Conservation (phyloP, 37 sponge, comb jelly and placozoan genomes). For the Diacarnus erythraeanus region DNA sequence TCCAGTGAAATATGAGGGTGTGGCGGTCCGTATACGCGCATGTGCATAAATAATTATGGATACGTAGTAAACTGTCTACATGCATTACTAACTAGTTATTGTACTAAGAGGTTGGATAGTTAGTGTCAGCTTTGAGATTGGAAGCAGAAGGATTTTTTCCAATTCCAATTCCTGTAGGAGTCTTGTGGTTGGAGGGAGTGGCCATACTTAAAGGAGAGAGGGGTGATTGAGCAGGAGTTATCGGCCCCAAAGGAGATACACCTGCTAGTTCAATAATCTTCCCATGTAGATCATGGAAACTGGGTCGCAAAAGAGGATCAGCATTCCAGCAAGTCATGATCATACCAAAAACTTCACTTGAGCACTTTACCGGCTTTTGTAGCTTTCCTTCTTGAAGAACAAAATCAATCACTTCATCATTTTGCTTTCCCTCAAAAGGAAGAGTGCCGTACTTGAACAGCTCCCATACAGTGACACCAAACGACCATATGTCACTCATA, state of each 20-base stretch:
- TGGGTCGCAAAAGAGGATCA: slow-evolving; percentile 22
- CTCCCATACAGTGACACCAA: slow-evolving; percentile 72
- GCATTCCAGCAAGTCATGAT: slow-evolving; percentile 53
- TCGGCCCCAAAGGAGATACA: neutral
- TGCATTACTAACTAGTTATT: too few relatives aligned
- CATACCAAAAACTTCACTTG: slow-evolving; percentile 17
- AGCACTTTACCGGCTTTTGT: slow-evolving; percentile 42
- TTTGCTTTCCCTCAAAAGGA: slow-evolving; percentile 48
- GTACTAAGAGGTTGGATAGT: too few relatives aligned
- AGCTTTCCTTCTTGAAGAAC: slow-evolving; percentile 1
- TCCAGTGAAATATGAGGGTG: too few relatives aligned
- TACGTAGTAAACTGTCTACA: too few relatives aligned
- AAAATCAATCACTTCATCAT: slow-evolving; percentile 41
- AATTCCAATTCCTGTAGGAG: too few relatives aligned
- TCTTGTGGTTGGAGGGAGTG: too few relatives aligned
- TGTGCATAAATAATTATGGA: too few relatives aligned
- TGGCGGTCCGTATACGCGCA: too few relatives aligned
- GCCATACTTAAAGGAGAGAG: neutral
- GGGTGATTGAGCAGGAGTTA: neutral
- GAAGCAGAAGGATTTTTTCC: too few relatives aligned
- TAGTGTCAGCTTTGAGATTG: too few relatives aligned
- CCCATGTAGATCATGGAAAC: slow-evolving; percentile 51
- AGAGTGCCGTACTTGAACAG: slow-evolving; percentile 62
- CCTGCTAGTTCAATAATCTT: slow-evolving; percentile 5
- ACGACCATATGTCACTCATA: slow-evolving; percentile 71